phyloP scores from a whole-genome alignment of 2,888 invertebrate genomes.

The Caenorhabditis sp. region DNA sequence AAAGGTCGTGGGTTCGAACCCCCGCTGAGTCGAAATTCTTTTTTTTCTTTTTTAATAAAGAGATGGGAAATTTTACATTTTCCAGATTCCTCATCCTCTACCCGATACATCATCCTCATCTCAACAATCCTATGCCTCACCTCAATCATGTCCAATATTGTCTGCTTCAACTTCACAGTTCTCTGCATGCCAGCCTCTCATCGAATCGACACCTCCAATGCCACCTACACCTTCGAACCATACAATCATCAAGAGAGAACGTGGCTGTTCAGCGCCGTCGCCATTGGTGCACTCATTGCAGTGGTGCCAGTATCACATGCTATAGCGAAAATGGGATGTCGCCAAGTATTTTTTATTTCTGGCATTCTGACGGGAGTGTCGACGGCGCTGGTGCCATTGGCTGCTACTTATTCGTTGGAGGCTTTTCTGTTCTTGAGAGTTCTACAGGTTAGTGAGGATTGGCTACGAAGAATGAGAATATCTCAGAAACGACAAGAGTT shows the following conservation, averaged over 20 bases:
- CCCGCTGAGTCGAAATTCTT: too few species aligned
- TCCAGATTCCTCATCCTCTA: slow-evolving; percentile 15
- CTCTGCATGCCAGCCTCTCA: slow-evolving; percentile 57
- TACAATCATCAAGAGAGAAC: slow-evolving; percentile 61
- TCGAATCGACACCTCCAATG: not conserved
- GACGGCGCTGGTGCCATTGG: slow-evolving; percentile 46
- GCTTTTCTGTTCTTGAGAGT: not conserved
- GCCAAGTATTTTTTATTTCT: slow-evolving; percentile 51
- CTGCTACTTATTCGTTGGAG: slow-evolving; percentile 16
- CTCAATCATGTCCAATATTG: slow-evolving; percentile 66
- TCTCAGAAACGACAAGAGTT: too few species aligned
- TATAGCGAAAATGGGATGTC: slow-evolving; percentile 59
- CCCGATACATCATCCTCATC: slow-evolving; percentile 57
- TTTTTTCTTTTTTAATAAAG: too few species aligned
- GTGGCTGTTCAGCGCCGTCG: slow-evolving; percentile 64
- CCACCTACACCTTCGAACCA: not conserved
- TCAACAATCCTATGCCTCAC: slow-evolving; percentile 64
- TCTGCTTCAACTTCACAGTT: slow-evolving; percentile 68
- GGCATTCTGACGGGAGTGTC: slow-evolving; percentile 47
- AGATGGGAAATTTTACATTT: not conserved
- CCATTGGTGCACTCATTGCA: slow-evolving; percentile 66
- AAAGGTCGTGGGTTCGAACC: too few species aligned
- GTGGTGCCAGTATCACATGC: slow-evolving; percentile 63
- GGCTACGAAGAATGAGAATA: too few species aligned
- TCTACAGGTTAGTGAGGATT: not conserved